A percentile compares a stretch with the other conserved stretches of the same genome.
phyloP scores from a whole-genome alignment of 2,888 invertebrate species.

The Metallyticus violacea region DNA sequence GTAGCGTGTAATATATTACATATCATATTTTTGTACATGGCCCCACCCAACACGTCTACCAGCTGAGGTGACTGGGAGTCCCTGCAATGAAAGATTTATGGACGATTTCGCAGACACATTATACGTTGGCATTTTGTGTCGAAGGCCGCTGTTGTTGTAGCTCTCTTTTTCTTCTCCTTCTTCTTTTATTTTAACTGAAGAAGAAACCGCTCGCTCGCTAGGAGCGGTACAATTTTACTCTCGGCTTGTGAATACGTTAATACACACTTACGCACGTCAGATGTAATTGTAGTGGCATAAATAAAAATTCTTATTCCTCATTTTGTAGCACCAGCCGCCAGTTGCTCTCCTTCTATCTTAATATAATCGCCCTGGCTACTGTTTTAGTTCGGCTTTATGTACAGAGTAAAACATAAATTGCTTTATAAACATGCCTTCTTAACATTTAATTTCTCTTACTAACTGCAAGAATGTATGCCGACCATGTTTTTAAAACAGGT shows the following conservation, averaged over 20 bases:
- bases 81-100: not conserved
- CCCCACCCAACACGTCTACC: slow-evolving; percentile 1
- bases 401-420: not conserved
- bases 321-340: not conserved
- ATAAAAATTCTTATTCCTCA: not conserved
- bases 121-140: not conserved
- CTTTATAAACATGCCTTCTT: not conserved
- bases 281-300: not conserved
- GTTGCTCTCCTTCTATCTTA: not conserved
- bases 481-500: not conserved
- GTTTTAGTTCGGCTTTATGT: not conserved
- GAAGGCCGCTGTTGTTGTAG: not conserved
- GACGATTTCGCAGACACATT: not conserved
- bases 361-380: not conserved
- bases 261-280: not conserved
- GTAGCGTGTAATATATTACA: not conserved
- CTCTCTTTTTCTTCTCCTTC: not conserved
- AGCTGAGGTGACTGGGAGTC: not conserved
- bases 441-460: not conserved
- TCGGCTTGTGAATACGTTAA: not conserved
- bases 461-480: too few species aligned
- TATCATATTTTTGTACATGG: slow-evolving; percentile 1
- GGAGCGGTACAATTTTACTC: not conserved
- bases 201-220: not conserved
- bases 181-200: not conserved